These are phyloP conservation scores for Alosa sapidissima DNA, from an alignment of 2,797 vertebrate species.

Conservation along the genomic window DNA sequence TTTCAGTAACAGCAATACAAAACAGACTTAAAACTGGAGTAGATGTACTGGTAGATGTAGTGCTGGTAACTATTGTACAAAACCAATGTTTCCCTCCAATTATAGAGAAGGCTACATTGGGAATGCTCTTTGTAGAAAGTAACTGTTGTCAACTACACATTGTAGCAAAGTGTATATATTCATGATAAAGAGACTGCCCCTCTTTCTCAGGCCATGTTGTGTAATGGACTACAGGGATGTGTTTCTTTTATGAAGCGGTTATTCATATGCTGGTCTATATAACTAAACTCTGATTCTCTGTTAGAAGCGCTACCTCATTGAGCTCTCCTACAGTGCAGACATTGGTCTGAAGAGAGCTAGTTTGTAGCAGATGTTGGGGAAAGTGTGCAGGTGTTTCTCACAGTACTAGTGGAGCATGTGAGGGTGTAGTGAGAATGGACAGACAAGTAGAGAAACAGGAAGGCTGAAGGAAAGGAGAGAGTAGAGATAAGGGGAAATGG, in stretches of 20 bases:
- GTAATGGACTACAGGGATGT: background rate
- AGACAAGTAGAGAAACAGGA: background rate
- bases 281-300: background rate
- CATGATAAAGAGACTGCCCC: background rate
- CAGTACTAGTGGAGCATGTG: background rate
- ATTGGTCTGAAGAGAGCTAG: background rate
- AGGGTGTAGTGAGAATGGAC: background rate
- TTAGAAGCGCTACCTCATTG: background rate
- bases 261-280: background rate
- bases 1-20: too few species aligned
- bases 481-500: background rate
- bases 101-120: background rate
- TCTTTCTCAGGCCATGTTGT: background rate
- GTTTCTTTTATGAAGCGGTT: background rate
- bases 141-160: background rate
- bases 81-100: background rate
- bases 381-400: background rate
- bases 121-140: background rate
- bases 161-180: background rate
- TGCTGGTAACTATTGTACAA: too few species aligned
- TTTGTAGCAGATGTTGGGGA: background rate
- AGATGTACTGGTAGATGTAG: too few species aligned
- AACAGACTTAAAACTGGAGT: too few species aligned
- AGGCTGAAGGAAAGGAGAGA: background rate
- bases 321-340: background rate